phyloP scores from a whole-genome alignment of 53 echinoderm and acorn worm species.

The Stichopus horrens region DNA sequence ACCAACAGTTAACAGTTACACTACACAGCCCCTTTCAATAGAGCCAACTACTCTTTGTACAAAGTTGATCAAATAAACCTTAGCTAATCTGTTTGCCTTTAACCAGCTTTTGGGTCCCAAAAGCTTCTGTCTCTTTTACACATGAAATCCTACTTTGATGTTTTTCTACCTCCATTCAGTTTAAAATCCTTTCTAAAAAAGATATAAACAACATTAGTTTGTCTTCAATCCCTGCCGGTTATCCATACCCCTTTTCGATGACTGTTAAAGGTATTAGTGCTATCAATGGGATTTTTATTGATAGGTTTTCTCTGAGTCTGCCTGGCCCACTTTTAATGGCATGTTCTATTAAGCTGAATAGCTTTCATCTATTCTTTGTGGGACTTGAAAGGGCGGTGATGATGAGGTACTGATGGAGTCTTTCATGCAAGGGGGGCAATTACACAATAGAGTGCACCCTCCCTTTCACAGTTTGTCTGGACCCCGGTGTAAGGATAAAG shows the following conservation, averaged over 20 bases:
- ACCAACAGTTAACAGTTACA: slow-evolving; percentile 41
- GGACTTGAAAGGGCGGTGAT: slow-evolving; percentile 37
- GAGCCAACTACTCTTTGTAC: background rate
- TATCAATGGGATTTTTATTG: slow-evolving; percentile 43
- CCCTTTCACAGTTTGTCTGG: slow-evolving; percentile 21
- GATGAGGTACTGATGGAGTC: slow-evolving; percentile 36
- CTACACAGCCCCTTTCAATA: background rate
- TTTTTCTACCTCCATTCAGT: slow-evolving; percentile 41
- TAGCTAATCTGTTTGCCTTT: slow-evolving; percentile 41
- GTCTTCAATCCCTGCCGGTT: slow-evolving; percentile 27
- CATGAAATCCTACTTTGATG: slow-evolving; percentile 34
- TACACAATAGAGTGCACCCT: slow-evolving; percentile 34
- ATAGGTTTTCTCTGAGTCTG: slow-evolving; percentile 36
- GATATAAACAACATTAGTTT: slow-evolving; percentile 47
- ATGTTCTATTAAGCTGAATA: slow-evolving; percentile 48
- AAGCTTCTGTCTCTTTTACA: slow-evolving; percentile 19
- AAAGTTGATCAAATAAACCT: slow-evolving; percentile 36
- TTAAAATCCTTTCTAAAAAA: slow-evolving; percentile 22
- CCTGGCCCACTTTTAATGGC: slow-evolving; percentile 49
- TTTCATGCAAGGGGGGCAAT: slow-evolving; percentile 28
- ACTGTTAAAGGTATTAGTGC: slow-evolving; percentile 43
- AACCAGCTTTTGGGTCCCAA: slow-evolving; percentile 23
- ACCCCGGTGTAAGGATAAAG: background rate
- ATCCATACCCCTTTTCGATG: slow-evolving; percentile 21
- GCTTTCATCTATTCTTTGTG: slow-evolving; percentile 28